Evolutionary conservation across 1,140 invertebrate species (phyloP), one percentile per base, ranked within the genome.

Genomic region (Drosophila cardini): DNA sequence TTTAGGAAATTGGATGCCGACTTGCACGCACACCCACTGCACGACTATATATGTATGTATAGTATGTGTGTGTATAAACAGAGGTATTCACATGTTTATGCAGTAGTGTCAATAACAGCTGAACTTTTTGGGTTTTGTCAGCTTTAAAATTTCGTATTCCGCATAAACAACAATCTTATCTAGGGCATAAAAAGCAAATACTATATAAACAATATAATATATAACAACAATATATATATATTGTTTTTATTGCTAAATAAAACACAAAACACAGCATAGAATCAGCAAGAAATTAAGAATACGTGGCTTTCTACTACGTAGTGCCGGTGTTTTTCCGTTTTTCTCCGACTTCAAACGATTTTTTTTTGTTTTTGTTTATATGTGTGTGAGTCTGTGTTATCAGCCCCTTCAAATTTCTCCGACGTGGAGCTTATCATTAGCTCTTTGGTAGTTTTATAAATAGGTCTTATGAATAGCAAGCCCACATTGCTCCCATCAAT

Each of bases 1-100:
- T 85, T 85, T 86, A 72, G 81, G 63, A 81, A 86, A 85, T 81
- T 85, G 78, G 69, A 60, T 70, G 60, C 48, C 80, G 62, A 58
- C 50, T 56, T 50, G 64, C 50, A 40, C 42, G 43, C 58, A 76
- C 62, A 78, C 73, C 61, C 11, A 42, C 48, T 16, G 43, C 50
- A 38, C 48, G 38, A 16, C 16, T 46, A 52, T 40, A 21, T 46
- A 52, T 40, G 48, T 60, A 57, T 75, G 43, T 75, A 62, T 13
- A 7, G 18, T 40, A 16, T 52, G 42, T 45, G 7, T n/a, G 10
- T 16, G 26, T 38, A 38, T 30, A 16, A n/a, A n/a, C n/a, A n/a
- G n/a, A n/a, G n/a, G n/a, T 30, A 21, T 10, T 32, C 4, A 57
- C 50, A 53, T 74, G 57, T 50, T 30, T 60, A 40, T 50, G 30